Percentiles rank a stretch among this genome's conserved stretches.
phyloP scores from a whole-genome alignment of 2,888 invertebrate species.

The Mythimna albipuncta region DNA sequence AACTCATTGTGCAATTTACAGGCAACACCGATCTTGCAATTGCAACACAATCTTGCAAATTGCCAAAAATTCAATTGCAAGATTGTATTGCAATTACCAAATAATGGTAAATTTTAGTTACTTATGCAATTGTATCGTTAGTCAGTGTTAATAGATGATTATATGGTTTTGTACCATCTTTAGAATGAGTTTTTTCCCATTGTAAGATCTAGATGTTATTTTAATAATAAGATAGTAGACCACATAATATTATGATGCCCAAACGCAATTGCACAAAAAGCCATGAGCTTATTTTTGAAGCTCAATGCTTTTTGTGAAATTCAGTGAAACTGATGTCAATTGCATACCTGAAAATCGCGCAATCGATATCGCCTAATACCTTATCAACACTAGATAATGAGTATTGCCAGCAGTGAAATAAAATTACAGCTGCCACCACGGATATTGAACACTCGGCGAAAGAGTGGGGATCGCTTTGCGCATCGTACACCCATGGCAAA shows the following conservation, averaged over 20 bases:
- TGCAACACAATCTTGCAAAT: no score
- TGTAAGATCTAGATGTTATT: neutral
- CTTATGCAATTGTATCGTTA: neutral
- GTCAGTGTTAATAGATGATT: neutral
- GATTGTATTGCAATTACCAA: neutral
- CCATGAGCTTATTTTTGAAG: neutral
- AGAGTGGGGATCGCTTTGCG: no score
- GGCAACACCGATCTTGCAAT: neutral
- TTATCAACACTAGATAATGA: conserved; percentile 20
- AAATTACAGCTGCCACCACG: conserved; percentile 15
- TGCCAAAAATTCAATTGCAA: neutral
- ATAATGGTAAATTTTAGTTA: neutral
- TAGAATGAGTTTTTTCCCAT: neutral
- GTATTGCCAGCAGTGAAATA: conserved; percentile 45
- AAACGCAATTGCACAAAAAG: neutral
- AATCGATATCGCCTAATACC: neutral
- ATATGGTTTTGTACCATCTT: neutral
- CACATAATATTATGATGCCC: neutral
- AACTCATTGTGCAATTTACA: neutral
- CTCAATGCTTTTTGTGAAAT: neutral
- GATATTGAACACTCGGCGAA: no score
- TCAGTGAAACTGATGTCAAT: neutral
- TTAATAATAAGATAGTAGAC: neutral
- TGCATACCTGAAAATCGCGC: neutral
- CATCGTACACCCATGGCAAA: no score